phyloP scores from a whole-genome alignment of 2,797 vertebrate species.

The Eremophila alpestris region DNA sequence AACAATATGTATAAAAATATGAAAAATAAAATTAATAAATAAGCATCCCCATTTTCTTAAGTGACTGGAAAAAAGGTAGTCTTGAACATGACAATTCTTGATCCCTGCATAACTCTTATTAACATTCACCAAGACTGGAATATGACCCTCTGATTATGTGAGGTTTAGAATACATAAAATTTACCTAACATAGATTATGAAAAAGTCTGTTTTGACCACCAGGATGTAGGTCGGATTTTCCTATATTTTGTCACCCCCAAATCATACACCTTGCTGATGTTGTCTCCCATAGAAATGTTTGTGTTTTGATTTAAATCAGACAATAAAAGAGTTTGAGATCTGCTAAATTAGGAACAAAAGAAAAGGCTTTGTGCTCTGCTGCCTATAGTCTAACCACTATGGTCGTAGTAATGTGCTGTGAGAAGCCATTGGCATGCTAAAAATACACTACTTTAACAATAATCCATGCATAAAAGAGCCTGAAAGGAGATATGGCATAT shows the following conservation, averaged over 20 bases:
- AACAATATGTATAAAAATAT: not conserved
- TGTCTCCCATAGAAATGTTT: constrained; percentile 7
- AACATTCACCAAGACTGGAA: constrained; percentile 3
- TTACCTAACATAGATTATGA: not conserved
- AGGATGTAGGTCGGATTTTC: constrained; percentile 9
- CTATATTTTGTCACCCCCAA: not conserved
- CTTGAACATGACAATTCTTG: not conserved
- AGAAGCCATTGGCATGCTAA: constrained; percentile 66
- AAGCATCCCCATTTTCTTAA: not conserved
- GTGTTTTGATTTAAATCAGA: constrained; percentile 36
- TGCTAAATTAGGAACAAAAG: constrained; percentile 72
- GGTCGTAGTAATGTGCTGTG: constrained; percentile 63
- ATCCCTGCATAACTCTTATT: constrained; percentile 25
- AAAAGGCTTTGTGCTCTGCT: constrained; percentile 51
- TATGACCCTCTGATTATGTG: constrained; percentile 26
- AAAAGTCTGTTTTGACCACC: constrained; percentile 4
- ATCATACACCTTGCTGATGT: constrained; percentile 15
- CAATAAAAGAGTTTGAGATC: constrained; percentile 59
- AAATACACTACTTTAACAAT: constrained; percentile 74
- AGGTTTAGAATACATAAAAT: not conserved
- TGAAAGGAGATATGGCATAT: constrained; percentile 71
- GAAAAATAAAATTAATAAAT: not conserved
- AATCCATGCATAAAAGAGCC: constrained; percentile 74
- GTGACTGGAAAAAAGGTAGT: not conserved
- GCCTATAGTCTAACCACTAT: constrained; percentile 53